Evolutionary conservation across 2,113 vertebrate genomes (phyloP).

Genomic region (Pimephales promelas): DNA sequence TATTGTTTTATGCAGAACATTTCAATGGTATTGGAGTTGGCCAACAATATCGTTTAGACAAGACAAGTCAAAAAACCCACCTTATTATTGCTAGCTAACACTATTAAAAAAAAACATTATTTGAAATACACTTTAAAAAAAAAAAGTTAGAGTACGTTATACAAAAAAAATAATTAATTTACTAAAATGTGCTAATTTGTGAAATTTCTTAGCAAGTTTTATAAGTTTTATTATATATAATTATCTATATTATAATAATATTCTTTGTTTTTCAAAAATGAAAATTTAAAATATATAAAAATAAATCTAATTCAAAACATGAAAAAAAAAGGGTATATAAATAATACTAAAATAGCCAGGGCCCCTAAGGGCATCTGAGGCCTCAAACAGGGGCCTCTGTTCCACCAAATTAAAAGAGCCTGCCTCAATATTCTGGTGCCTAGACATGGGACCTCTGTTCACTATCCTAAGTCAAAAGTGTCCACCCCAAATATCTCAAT

Average conservation of each 20-base stretch:
- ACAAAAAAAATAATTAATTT: too few relatives aligned
- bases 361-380: not conserved
- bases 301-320: not conserved
- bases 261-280: too few relatives aligned
- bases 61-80: not conserved
- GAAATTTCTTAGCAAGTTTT: too few relatives aligned
- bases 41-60: not conserved
- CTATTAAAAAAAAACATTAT: not conserved
- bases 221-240: too few relatives aligned
- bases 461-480: not conserved
- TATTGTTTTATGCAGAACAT: not conserved
- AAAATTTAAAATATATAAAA: not conserved
- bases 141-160: too few relatives aligned
- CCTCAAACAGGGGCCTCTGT: not conserved
- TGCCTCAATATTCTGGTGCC: not conserved
- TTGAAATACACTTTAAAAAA: not conserved
- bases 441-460: not conserved
- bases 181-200: too few relatives aligned
- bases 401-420: not conserved
- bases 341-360: not conserved
- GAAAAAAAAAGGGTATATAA: not conserved
- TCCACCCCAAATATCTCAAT: not conserved
- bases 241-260: too few relatives aligned
- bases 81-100: not conserved
- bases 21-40: not conserved